phyloP scores from a whole-genome alignment of 2,888 invertebrate species.

The Dascillus cervinus region DNA sequence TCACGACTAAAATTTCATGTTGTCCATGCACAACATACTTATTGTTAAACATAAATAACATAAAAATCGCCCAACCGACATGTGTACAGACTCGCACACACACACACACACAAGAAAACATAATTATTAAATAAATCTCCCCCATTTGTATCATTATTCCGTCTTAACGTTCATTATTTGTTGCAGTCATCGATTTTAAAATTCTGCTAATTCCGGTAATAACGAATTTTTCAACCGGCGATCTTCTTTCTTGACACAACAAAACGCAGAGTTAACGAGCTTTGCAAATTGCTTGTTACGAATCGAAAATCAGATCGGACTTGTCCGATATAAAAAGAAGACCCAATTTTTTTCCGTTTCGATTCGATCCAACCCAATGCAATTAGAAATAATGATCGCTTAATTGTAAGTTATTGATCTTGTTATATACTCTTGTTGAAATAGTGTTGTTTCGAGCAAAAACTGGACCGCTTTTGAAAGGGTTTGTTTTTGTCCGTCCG shows the following conservation, averaged over 20 bases:
- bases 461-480: no score
- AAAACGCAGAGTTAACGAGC: slow-evolving; percentile 31
- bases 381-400: slow-evolving; percentile 43
- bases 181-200: slow-evolving; percentile 33
- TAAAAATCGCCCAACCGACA: no score
- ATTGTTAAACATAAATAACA: no score
- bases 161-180: slow-evolving; percentile 34
- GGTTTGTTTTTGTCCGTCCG: no score
- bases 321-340: slow-evolving; percentile 30
- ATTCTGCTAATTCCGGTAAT: slow-evolving; percentile 35
- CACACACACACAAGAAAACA: slow-evolving; percentile 8
- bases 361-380: slow-evolving; percentile 36
- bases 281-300: slow-evolving; percentile 42
- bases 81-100: slow-evolving; percentile 5
- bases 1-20: slow-evolving; percentile 11
- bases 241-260: slow-evolving; percentile 4
- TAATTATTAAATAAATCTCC: slow-evolving; percentile 15
- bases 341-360: slow-evolving; percentile 27
- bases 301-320: slow-evolving; percentile 35
- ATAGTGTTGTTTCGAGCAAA: no score
- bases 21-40: slow-evolving; percentile 11
- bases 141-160: slow-evolving; percentile 12
- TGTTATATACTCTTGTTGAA: no score
- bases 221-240: no score
- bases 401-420: slow-evolving; percentile 44